Evolutionary conservation across 2,113 vertebrate genomes (phyloP), one percentile per base, ranked within the genome.

Genomic region (Tragulus kanchil): DNA sequence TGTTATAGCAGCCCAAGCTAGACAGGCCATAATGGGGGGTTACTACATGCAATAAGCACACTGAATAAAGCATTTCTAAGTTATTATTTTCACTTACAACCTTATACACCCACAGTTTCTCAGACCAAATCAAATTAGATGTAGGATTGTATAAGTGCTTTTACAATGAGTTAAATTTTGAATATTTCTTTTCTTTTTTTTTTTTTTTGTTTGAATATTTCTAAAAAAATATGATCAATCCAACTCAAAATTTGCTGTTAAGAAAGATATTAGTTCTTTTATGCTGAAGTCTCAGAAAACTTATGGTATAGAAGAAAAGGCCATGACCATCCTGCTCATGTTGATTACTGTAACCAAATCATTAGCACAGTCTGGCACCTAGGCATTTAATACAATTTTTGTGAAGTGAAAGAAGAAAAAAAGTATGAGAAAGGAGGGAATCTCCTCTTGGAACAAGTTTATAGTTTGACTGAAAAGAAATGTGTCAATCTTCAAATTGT

Each of bases 391-490:
- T 11, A 14, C 14, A 52, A 26, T 25, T 45, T 83, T 84, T 79
- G 13, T 31, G 1, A 95, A 83, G 23, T 23, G 3, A 92, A 93
- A 50, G 42, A 21, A 65, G 31, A 5, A 26, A 79, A 42, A 67
- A 21, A 88, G 9, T 23, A 52, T 17, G 16, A 93, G 45, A 86
- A 36, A 77, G 28, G 31, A 92, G 14, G 25, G 2, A 86, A 59
- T 59, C 56, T 56, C 36, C 82, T 64, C 77, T 67, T 61, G 50
- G 50, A 96, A 90, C 28, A 65, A 91, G 82, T 61, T 90, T 65
- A 85, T 71, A 86, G 88, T 64, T 77, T 21, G 25, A 6, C 17
- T 95, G 92, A 97, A 97, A 97, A 48, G 56, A 87, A 96, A 94
- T 64, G 42, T 59, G 89, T 89, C 93, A 81, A 85, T 77, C 71